Evolutionary conservation across 2,888 invertebrate species (phyloP), one percentile per base, ranked within the genome.

Genomic region (Caenorhabditis angaria): DNA sequence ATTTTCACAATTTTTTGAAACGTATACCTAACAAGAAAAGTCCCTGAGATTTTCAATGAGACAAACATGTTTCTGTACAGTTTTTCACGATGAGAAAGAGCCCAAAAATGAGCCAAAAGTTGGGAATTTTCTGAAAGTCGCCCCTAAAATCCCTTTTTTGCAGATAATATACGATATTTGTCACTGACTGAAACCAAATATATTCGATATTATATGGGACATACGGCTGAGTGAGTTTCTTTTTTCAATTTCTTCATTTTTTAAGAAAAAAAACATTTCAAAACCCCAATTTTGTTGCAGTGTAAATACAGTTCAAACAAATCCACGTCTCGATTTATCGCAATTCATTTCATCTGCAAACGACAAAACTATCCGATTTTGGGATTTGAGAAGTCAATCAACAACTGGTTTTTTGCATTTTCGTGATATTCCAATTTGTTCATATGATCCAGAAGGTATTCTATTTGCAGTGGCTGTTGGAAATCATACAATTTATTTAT

Each of bases 371-470:
- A 27, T 72, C 5, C 53, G 72, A 18, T 54, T 72, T 29, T 72
- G 64, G 61, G 72, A 72, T 58, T 8, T 32, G 5, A 5, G 29
- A 4, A 22, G 6, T 22, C n/a, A n/a, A n/a, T n/a, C n/a, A n/a
- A n/a, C n/a, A n/a, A n/a, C n/a, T n/a, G 72, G 67, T 10, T 61
- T 54, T 14, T 14, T 72, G 0, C 41, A 47, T 20, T 41, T n/a
- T 22, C n/a, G 18, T 53, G 48, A 29, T 20, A 29, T 41, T 4
- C 61, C 70, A 8, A 51, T 72, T 2, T 25, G 64, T 3, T 64
- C 67, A 4, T 65, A 50, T 20, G 72, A 72, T 50, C 72, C 72
- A 4, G 64, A 67, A 20, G 72, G 72, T 24, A 32, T 72, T 18
- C 3, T 63, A 0, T 67, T 72, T 25, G 72, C 72, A 22, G 61